Base-by-base conservation (phyloP, 2,113 vertebrate genomes). In the Danionella cerebrum region DNA sequence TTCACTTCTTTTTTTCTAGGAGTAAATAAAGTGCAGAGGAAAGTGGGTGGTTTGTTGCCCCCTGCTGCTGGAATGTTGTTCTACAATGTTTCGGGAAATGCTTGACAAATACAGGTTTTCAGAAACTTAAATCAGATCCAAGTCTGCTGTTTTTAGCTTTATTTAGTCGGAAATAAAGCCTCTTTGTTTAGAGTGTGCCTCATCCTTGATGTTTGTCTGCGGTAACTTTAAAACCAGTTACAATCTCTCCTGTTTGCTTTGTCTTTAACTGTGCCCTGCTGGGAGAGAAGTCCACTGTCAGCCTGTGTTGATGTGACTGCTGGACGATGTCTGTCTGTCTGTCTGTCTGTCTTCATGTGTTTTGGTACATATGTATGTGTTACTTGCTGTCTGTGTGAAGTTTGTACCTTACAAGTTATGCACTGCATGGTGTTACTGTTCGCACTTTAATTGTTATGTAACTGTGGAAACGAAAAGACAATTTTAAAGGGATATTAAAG, bases 361-460 rank as follows among this genome's bases (percentile, higher is more conserved):
- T n/a, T n/a, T n/a, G n/a, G n/a, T 71, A 22, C n/a, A 18, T 55
- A 13, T 76, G 44, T 50, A 18, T 45, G 33, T 47, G 35, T 69
- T 10, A 19, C 21, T 13, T 70, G 10, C 22, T 35, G 47, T 68
- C 21, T 52, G 63, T 57, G 22, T 65, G 52, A 58, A 25, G 58
- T 73, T 38, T 38, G 14, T 9, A 24, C 51, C 27, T 38, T 60
- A 77, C 69, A 72, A 75, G 38, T 83, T 80, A 82, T 84, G 84
- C 84, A 84, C 76, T 88, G 87, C 88, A 87, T 90, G 89, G 78
- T 83, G 65, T 86, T 85, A 78, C 79, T 84, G 78, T 86, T 84
- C 78, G 89, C 87, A 89, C 85, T 89, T 89, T 84, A 84, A 80
- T 89, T 86, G 87, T 84, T 87, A 86, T 89, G n/a, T n/a, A n/a